phyloP scores from a whole-genome alignment of 2,888 invertebrate genomes.

The Ceriagrion tenellum region DNA sequence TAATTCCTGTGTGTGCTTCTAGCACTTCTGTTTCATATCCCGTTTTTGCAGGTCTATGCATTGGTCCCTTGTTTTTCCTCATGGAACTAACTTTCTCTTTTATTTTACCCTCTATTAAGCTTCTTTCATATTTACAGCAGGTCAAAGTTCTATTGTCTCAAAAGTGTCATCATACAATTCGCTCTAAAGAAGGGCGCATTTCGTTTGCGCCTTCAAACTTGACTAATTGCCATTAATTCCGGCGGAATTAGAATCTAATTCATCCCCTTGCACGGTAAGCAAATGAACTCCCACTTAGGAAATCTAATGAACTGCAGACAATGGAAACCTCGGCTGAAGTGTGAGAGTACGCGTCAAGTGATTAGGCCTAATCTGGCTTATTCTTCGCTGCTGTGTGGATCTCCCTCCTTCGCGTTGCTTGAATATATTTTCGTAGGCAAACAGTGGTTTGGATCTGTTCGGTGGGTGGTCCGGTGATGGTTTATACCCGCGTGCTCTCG shows the following conservation, averaged over 20 bases:
- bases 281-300: not conserved
- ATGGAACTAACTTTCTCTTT: too few relatives aligned
- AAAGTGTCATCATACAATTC: too few relatives aligned
- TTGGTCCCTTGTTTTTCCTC: too few relatives aligned
- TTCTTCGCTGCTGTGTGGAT: not conserved
- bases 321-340: not conserved
- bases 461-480: not conserved
- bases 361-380: conserved; percentile 52
- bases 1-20: too few relatives aligned
- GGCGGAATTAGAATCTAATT: not conserved
- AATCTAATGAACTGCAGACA: not conserved
- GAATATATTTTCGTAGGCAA: not conserved
- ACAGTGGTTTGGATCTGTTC: not conserved
- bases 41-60: too few relatives aligned
- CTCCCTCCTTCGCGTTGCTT: not conserved
- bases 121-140: too few relatives aligned
- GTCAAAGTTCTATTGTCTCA: too few relatives aligned
- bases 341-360: conserved; percentile 22
- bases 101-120: too few relatives aligned
- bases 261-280: not conserved
- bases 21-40: too few relatives aligned
- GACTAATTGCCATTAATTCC: not conserved
- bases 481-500: not conserved
- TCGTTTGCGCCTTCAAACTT: not conserved
- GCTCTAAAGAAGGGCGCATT: too few relatives aligned